Conservation (phyloP, 2,797 vertebrate genomes). For the Simalia tracyae region DNA sequence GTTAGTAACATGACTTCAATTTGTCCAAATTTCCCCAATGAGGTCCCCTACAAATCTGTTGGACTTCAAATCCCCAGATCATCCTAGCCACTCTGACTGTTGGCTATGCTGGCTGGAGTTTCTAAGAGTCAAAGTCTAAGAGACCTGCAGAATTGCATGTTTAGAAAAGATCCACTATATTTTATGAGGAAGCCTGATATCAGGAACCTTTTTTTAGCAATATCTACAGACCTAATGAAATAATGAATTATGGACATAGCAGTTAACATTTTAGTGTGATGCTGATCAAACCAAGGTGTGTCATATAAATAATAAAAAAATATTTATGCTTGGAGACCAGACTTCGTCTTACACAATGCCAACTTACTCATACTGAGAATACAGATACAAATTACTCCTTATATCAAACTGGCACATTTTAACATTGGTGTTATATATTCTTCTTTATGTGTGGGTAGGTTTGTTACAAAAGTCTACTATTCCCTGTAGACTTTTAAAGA, state of each 20-base stretch:
- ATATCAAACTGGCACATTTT: background rate
- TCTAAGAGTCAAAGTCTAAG: background rate
- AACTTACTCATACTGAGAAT: slow-evolving; percentile 2
- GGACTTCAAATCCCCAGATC: background rate
- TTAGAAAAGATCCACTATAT: background rate
- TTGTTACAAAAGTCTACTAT: slow-evolving; percentile 15
- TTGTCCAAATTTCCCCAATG: background rate
- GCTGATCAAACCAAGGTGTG: slow-evolving; percentile 2
- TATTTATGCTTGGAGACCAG: slow-evolving; percentile 6
- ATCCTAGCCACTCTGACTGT: background rate
- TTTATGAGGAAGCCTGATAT: background rate
- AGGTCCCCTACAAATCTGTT: background rate
- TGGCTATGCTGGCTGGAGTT: background rate
- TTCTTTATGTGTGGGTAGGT: background rate
- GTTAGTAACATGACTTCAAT: background rate
- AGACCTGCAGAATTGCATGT: background rate
- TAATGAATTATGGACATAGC: background rate
- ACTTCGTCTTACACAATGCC: background rate
- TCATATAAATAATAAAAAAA: slow-evolving; percentile 5
- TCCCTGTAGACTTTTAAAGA: slow-evolving; percentile 23
- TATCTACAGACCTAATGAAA: background rate
- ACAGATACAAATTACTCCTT: background rate
- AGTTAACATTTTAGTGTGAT: slow-evolving; percentile 5
- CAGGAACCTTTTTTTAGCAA: background rate
- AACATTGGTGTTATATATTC: background rate